Percentiles rank a stretch among this genome's conserved stretches.
Evolutionary conservation across 92 coral and sea anemone species (phyloP).

Genomic region (Umimayanthus chanpuru): DNA sequence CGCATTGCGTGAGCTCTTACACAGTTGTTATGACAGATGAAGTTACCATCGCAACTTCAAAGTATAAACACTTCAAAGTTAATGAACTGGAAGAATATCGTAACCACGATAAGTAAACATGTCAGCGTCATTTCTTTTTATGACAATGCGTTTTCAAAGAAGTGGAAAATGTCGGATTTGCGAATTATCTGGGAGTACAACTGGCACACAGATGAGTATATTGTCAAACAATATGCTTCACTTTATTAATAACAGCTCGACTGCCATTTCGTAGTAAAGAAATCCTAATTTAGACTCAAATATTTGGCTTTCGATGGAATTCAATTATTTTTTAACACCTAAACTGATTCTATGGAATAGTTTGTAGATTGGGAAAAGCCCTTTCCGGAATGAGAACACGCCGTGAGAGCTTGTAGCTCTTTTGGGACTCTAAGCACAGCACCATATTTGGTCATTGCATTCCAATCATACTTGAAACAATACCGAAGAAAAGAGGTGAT

Average conservation of each 20-base stretch:
- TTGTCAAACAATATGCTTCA: not conserved
- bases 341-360: not conserved
- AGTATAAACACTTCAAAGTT: too few species aligned
- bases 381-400: not conserved
- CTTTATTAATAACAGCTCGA: not conserved
- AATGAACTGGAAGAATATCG: too few species aligned
- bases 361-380: not conserved
- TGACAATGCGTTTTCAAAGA: too few species aligned
- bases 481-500: not conserved
- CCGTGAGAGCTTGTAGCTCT: not conserved
- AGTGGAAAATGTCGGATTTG: too few species aligned
- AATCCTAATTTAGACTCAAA: not conserved
- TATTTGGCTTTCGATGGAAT: not conserved
- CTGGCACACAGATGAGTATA: too few species aligned
- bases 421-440: not conserved
- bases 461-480: conserved; percentile 11
- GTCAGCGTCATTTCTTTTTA: too few species aligned
- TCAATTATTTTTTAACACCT: not conserved
- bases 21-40: too few species aligned
- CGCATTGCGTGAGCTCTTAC: too few species aligned
- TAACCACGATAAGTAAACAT: too few species aligned
- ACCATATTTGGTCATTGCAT: not conserved
- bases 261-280: not conserved
- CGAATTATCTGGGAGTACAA: too few species aligned
- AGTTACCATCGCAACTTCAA: not conserved